These are phyloP conservation scores for Hippoglossus stenolepis DNA, from an alignment of 2,113 vertebrate genomes.

Conservation along the genomic window DNA sequence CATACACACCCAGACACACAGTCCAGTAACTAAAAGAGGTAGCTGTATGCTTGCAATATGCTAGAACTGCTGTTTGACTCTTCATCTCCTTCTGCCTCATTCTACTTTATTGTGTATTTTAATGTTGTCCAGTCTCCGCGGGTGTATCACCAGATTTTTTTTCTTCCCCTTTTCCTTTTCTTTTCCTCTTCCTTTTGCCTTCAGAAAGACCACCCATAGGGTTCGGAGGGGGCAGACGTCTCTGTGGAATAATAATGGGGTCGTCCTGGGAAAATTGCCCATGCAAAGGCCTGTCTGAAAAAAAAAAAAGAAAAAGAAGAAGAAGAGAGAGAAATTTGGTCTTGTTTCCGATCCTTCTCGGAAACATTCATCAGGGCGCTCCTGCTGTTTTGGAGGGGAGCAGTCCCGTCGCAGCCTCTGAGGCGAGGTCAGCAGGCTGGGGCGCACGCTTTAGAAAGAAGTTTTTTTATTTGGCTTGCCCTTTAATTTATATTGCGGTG, in stretches of 20 bases:
- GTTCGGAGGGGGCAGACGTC: constrained; percentile 80
- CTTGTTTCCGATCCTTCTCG: constrained; percentile 79
- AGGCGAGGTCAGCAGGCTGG: constrained; percentile 15
- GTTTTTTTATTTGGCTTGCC: neutral
- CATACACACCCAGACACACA: neutral
- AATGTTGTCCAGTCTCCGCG: constrained; percentile 72
- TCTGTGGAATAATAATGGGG: constrained; percentile 84
- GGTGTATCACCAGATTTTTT: constrained; percentile 67
- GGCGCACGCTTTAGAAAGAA: neutral
- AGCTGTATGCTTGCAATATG: neutral
- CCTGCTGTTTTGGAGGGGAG: constrained; percentile 67
- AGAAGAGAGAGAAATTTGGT: constrained; percentile 67
- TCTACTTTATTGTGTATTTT: constrained; percentile 69
- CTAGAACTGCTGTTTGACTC: constrained; percentile 1
- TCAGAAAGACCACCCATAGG: constrained; percentile 84
- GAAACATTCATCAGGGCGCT: constrained; percentile 79
- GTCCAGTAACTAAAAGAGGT: neutral
- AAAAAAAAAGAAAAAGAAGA: constrained; percentile 72
- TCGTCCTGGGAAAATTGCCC: constrained; percentile 84
- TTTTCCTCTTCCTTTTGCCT: constrained; percentile 74
- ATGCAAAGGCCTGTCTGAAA: constrained; percentile 75
- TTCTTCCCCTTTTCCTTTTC: constrained; percentile 52
- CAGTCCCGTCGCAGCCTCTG: constrained; percentile 21
- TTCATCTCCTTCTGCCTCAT: constrained; percentile 34
- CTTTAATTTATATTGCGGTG: neutral